phyloP scores from a whole-genome alignment of 2,888 invertebrate species.

The Drosophila barbarae region DNA sequence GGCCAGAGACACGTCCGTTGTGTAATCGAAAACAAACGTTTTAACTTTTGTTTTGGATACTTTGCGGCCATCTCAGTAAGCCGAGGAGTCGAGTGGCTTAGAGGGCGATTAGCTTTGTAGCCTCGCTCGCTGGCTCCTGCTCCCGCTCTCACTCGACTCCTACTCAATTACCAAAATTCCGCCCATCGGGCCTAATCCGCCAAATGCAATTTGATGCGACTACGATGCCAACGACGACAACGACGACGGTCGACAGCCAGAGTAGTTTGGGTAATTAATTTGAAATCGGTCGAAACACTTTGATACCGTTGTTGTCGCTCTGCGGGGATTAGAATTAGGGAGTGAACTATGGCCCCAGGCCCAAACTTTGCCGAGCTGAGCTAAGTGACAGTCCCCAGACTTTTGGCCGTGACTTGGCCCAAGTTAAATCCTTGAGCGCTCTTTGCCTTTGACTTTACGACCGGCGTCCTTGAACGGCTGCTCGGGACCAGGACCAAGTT shows the following conservation, averaged over 20 bases:
- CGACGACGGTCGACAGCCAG: constrained; percentile 1
- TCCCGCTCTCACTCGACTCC: background rate
- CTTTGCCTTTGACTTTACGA: constrained; percentile 56
- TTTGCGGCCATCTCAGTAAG: constrained; percentile 22
- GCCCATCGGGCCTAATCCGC: constrained; percentile 22
- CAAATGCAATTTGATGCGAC: constrained; percentile 38
- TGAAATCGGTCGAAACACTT: constrained; percentile 29
- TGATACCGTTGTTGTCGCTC: constrained; percentile 13
- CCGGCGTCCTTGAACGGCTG: constrained; percentile 42
- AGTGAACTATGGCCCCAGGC: constrained; percentile 17
- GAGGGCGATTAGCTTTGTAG: constrained; percentile 45
- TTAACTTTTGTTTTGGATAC: constrained; percentile 34
- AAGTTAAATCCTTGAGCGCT: constrained; percentile 59
- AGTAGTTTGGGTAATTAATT: constrained; percentile 54
- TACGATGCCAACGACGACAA: background rate
- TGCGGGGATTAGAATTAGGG: constrained; percentile 36
- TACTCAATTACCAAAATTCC: constrained; percentile 42
- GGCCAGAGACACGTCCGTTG: constrained; percentile 6
- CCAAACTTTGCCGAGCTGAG: constrained; percentile 14
- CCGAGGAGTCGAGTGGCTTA: constrained; percentile 32
- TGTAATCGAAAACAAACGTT: constrained; percentile 35
- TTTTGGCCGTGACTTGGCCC: constrained; percentile 31
- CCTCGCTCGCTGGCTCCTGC: background rate
- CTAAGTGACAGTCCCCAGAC: constrained; percentile 11
- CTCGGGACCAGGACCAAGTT: constrained; percentile 44